Evolutionary conservation across 2,113 vertebrate species (phyloP), one percentile per base, ranked within the genome.

Genomic region (Colossoma macropomum): DNA sequence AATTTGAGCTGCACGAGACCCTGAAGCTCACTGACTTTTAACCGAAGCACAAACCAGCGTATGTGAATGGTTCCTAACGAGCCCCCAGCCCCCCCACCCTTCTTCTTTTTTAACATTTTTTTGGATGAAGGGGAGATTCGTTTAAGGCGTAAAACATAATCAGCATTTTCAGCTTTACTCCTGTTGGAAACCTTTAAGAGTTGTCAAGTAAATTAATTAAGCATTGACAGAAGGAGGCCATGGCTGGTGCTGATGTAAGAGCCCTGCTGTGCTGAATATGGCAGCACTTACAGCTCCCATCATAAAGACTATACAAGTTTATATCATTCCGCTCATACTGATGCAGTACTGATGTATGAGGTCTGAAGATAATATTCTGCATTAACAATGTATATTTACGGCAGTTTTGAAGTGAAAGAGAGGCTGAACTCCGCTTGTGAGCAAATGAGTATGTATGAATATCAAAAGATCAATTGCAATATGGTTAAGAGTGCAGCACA

Each of bases 121-220:
- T 10, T 15, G 15, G 9, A 15, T 38, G 52, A 30, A 15, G 65
- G 75, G 56, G 71, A 45, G 17, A 71, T 62, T 69, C 45, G 38
- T 79, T 72, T 52, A 69, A 80, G 62, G 27, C 69, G n/a, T 1
- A 30, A 72, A 71, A 38, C 45, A 71, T 79, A 79, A 83, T 87
- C 84, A 79, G 85, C 74, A 65, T 83, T 85, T 85, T 76, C 38
- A 81, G 60, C 63, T 80, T 50, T 56, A 79, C 63, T 81, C 82
- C 34, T 70, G 74, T 78, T 71, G 69, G 77, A 83, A 56, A 81
- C 85, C 72, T 79, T 85, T 83, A 82, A 82, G 80, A 86, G 80
- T 87, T 85, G 86, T 89, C 84, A 85, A 86, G 85, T 86, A 85
- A 89, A 89, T 86, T 82, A 87, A 87, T 89, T 89, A 86, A 86